Base-by-base conservation (phyloP, 1,140 invertebrate species). In the Drosophila miranda region DNA sequence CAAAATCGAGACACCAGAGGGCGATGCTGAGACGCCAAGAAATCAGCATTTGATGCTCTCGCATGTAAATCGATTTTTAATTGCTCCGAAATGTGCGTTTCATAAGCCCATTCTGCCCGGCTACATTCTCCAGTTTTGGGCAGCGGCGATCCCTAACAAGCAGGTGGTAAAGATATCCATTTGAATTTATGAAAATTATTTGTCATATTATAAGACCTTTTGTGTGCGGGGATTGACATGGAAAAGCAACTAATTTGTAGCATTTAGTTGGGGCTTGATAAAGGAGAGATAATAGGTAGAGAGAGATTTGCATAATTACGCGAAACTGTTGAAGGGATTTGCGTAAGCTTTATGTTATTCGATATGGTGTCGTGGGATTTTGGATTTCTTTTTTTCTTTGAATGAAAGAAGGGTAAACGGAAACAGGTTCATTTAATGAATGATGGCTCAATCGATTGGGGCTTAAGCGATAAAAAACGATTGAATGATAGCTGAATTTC, bases 51-150 rank as follows among this genome's bases (percentile, higher is more conserved):
- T 68, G 64, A 66, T 68, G 50, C 45, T 26, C 45, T 51, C 38
- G 66, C 53, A 76, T 56, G 61, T 87, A 86, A 87, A 86, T 86
- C 82, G 81, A 86, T 86, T 75, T 86, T 86, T 86, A 86, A 86
- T 87, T 84, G 73, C 68, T 56, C 55, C 57, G 34, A 70, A 75
- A 73, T 74, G 62, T 58, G 49, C 51, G 48, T 78, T 82, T 75
- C 67, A 79, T 72, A 68, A 76, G 63, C 51, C 30, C 2, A 23
- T 4, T 23, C 21, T 2, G 21, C 21, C 4, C 21, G 6, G 9
- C 34, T 38, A 11, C 34, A 38, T 38, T 38, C 34, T 38, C 34
- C 34, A 1, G 9, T 34, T 34, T 45, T 68, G 64, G 16, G 16
- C 16, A 0, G 16, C 16, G 1, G 64, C 61, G 26, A 68, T 41